phyloP scores from a whole-genome alignment of 2,113 vertebrate genomes.

The Riparia riparia region DNA sequence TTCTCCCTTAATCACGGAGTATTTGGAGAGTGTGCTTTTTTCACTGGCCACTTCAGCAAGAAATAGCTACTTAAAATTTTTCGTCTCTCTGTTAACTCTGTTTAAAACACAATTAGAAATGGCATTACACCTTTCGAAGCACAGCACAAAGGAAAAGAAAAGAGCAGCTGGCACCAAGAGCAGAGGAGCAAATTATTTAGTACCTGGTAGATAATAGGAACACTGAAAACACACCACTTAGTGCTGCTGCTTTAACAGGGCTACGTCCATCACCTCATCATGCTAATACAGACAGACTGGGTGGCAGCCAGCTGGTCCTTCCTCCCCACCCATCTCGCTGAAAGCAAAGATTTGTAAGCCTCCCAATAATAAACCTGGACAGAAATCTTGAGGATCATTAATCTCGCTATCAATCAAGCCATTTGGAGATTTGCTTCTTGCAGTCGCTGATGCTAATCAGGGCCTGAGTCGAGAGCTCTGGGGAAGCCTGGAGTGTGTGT shows the following conservation, averaged over 20 bases:
- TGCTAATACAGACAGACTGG: conserved; percentile 15
- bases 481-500: conserved; percentile 13
- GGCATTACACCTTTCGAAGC: conserved; percentile 2
- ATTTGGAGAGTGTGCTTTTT: not conserved
- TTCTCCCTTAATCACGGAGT: not conserved
- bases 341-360: conserved; percentile 53
- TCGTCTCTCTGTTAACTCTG: not conserved
- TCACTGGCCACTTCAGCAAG: not conserved
- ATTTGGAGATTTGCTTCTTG: conserved; percentile 31
- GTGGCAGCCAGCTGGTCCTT: conserved; percentile 59
- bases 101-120: conserved; percentile 15
- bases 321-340: conserved; percentile 25
- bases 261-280: not conserved
- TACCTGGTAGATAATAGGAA: conserved; percentile 56
- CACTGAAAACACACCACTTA: conserved; percentile 27
- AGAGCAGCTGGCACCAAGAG: conserved; percentile 51
- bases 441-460: conserved; percentile 22
- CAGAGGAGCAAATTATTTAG: conserved; percentile 53
- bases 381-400: conserved; percentile 67
- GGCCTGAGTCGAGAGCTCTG: conserved; percentile 5
- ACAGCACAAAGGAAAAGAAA: conserved; percentile 35
- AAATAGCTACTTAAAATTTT: not conserved
- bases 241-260: not conserved
- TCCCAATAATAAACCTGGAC: conserved; percentile 59
- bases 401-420: conserved; percentile 57